Evolutionary conservation across 64 coral and sea anemone genomes (phyloP), one percentile per base, ranked within the genome.

Genomic region (Actinia tenebrosa): DNA sequence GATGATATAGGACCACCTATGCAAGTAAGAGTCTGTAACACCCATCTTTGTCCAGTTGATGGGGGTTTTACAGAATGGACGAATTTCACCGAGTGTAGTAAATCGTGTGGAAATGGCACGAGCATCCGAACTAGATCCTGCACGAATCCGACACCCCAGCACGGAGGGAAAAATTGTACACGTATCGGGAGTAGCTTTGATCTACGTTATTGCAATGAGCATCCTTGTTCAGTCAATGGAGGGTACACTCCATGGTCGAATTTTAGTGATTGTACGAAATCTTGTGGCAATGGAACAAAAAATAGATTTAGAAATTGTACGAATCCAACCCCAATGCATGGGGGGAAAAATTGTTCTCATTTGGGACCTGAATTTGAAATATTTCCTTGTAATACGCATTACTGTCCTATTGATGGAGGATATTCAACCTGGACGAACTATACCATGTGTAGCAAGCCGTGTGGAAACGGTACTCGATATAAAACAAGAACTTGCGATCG

Each of bases 11-110:
- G 71, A 42, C 16, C 87, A 59, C 25, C 58, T 22, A 59, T 56
- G 44, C 53, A 87, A 15, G 86, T 75, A 77, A 87, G 27, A 16
- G 71, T 18, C 23, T 94, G 78, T 53, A 94, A 80, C 61, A 84
- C 26, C 25, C 44, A 61, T 19, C 52, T 20, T 58, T 47, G 64
- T 87, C 56, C 52, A 88, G 85, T 94, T 20, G n/a, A 91, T 78
- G 92, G 92, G 58, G 89, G 89, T 3, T 94, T 88, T 83, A 68
- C 89, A 9, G 14, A 84, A 23, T 94, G 92, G 92, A 77, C 75
- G 3, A 46, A 45, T 47, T 94, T 87, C 75, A 64, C 8, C 23
- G 23, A 22, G 16, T 94, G 93, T 71, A 69, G 64, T 2, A 78
- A 54, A 85, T 87, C 85, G 27, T 94, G 93, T 64, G 93, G 89